Evolutionary conservation across 2,888 invertebrate species (phyloP), one percentile per base, ranked within the genome.

Genomic region (Rhabditoides inermis): DNA sequence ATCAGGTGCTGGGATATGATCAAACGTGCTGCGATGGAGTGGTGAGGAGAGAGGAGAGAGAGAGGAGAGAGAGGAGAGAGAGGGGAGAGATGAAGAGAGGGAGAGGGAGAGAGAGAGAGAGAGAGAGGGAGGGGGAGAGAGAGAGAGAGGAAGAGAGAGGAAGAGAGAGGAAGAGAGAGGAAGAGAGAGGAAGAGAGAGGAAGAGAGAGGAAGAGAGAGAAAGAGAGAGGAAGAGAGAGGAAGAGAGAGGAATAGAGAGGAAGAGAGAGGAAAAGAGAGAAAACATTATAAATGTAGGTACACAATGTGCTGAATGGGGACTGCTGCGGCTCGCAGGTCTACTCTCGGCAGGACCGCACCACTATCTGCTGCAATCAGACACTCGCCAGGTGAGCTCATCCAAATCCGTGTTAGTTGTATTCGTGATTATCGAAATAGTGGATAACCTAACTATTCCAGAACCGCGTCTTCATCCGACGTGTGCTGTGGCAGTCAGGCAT

Each of bases 1-100:
- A 61, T 35, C 64, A 72, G 47, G 69, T 70, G 7, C 54, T 73
- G 35, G 58, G 66, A 25, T 70, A 70, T 50, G 73, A 73, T 56
- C 72, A 73, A 54, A 73, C 73, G 12, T 73, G 73, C 58, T 73
- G 73, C 44, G 55, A 62, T 28, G 73, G 70, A 41, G 56, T 69
- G 37, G 73, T 71, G 37, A 59, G 65, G 42, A 26, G 18, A 27
- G 2, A 32, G 10, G 32, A 32, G 32, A 32, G 32, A 32, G 32
- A 32, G 32, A 32, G 32, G 32, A 32, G 32, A 32, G 32, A 32
- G 32, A 32, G 32, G 15, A n/a, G n/a, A n/a, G n/a, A n/a, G n/a
- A n/a, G n/a, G n/a, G n/a, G n/a, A n/a, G n/a, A n/a, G n/a, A n/a
- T n/a, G n/a, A n/a, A n/a, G n/a, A n/a, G n/a, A n/a, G n/a, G n/a